phyloP scores from a whole-genome alignment of 2,113 vertebrate genomes.

The Emydura subglobosa region DNA sequence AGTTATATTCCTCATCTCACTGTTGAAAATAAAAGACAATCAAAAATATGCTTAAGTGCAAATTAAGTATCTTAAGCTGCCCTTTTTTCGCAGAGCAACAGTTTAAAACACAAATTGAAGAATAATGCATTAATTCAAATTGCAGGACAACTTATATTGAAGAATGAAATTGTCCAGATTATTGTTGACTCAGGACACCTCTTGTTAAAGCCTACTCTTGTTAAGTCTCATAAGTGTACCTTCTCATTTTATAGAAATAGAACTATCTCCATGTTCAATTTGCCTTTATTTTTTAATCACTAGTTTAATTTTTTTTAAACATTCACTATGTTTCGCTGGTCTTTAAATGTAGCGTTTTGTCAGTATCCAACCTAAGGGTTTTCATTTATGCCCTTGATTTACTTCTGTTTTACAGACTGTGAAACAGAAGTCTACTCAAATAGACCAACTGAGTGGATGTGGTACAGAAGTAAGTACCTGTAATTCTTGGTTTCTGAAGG shows the following conservation, averaged over 20 bases:
- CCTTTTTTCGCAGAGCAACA: background rate
- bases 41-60: background rate
- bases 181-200: background rate
- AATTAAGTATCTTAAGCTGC: background rate
- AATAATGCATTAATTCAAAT: background rate
- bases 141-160: background rate
- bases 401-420: constrained; percentile 75
- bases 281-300: background rate
- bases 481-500: background rate
- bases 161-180: background rate
- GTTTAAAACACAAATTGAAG: background rate
- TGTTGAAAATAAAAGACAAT: background rate
- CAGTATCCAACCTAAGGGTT: background rate
- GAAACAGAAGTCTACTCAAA: constrained; percentile 56
- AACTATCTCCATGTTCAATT: background rate
- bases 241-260: background rate
- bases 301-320: background rate
- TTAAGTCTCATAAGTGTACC: background rate
- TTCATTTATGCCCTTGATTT: background rate
- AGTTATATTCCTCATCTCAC: background rate
- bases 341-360: constrained; percentile 6
- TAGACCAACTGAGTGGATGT: constrained; percentile 50
- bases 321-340: background rate
- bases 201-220: background rate
- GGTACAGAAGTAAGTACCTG: constrained; percentile 72